Base-by-base conservation (phyloP, 2,888 invertebrate genomes). In the Heteropelma amictum region DNA sequence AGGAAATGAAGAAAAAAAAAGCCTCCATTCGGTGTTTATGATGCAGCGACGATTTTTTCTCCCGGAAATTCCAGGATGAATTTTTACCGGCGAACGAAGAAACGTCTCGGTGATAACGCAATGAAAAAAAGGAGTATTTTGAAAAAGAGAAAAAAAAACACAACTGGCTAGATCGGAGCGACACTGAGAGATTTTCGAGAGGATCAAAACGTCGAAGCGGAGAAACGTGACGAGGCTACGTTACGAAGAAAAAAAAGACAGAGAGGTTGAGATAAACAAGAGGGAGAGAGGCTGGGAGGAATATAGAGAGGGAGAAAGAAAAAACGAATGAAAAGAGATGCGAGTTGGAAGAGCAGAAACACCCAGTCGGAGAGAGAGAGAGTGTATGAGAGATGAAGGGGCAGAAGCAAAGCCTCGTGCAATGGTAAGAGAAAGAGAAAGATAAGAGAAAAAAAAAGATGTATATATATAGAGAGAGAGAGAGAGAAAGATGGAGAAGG, bases 361-460 rank as follows among this genome's bases (percentile, higher is more conserved):
- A 61, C 40, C 7, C 19, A 61, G 68, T 72, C 69, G 64, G 72
- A 72, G 69, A 69, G 33, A 45, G 53, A 60, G 21, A 7, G 40
- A 33, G 5, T 30, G 12, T 23, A 40, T 26, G 6, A 42, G 35
- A n/a, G n/a, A n/a, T n/a, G n/a, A n/a, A n/a, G n/a, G n/a, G n/a
- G n/a, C n/a, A n/a, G n/a, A n/a, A n/a, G n/a, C n/a, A n/a, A n/a
- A n/a, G n/a, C n/a, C n/a, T n/a, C 12, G 38, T 8, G 23, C 21
- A 30, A 12, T 58, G 60, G 51, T 12, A 42, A 60, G 54, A 53
- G 33, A 60, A 40, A 33, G 65, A 72, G 12, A 12, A n/a, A 65
- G 7, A 28, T 17, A 10, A 3, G 53, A 35, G 35, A 35, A 12
- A 35, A 12, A 1, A 12, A 35, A 12, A 35, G 12, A 35, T 0